Base-by-base conservation (phyloP, 2,113 vertebrate species). In the Trematocara nigrifrons region DNA sequence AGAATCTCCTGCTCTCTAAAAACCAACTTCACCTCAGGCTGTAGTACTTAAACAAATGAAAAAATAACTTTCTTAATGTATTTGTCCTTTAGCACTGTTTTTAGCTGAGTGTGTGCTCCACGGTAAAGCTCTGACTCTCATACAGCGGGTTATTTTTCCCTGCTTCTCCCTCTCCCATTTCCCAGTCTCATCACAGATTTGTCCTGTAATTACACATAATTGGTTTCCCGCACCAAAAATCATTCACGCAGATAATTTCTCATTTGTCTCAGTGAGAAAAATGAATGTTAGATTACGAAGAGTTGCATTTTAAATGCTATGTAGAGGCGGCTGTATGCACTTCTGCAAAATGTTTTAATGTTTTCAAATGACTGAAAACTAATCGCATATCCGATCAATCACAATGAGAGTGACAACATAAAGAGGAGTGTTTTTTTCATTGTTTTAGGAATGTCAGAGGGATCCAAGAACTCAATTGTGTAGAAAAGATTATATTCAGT, bases 181-280 rank as follows among this genome's bases (percentile, higher is more conserved):
- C 74, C 45, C 13, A 29, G 22, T 88, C 76, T 88, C 64, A 57
- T 83, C 83, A 59, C 74, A 59, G 3, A 6, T 80, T 84, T 82
- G 45, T 80, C 57, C 79, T 88, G 66, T 85, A 91, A 88, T 92
- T 79, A 87, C 57, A 83, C 76, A 26, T 82, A 91, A 88, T 91
- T 89, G 74, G 12, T 80, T 88, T 76, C 79, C 64, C 31, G 52
- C 54, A 82, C 38, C 61, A 57, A 59, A 87, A 86, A 12, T 53
- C 56, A 10, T 22, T 84, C 64, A 64, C 13, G 56, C 38, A 10
- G 47, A 80, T 89, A 45, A 89, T 88, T 78, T 80, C 80, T 56
- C 47, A 26, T 87, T 91, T 78, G 86, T 89, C 80, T 87, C 82
- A 4, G 49, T 16, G 87, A 80, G 49, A 79, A 80, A 86, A 91